These are phyloP conservation scores for Micronycteris hirsuta DNA, from an alignment of 2,113 vertebrate species.

Conservation along the genomic window DNA sequence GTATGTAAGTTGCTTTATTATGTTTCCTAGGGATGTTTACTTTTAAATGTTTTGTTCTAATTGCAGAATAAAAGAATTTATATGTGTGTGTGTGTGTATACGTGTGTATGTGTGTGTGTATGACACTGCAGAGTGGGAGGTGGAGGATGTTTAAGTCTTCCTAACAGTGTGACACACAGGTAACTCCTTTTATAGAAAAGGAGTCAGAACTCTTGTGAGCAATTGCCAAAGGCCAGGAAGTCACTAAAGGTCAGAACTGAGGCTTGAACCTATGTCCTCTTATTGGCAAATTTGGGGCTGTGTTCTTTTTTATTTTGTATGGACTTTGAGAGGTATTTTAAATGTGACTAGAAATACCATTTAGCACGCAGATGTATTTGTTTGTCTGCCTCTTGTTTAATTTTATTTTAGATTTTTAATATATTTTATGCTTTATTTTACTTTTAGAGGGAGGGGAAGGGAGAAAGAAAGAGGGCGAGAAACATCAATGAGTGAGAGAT, in stretches of 20 bases:
- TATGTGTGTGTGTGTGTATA: too few species aligned
- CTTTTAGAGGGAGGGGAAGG: too few species aligned
- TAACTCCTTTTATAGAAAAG: not conserved
- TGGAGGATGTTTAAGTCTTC: not conserved
- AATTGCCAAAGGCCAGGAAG: not conserved
- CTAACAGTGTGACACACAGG: not conserved
- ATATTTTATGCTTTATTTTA: too few species aligned
- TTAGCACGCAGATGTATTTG: not conserved
- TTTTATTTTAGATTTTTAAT: not conserved
- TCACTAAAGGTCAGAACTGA: not conserved
- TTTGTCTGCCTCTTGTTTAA: not conserved
- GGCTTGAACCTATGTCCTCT: not conserved
- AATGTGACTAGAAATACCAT: not conserved
- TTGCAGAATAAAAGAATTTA: not conserved
- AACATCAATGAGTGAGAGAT: too few species aligned
- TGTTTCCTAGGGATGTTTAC: not conserved
- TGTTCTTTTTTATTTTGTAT: not conserved
- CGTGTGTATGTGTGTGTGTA: too few species aligned
- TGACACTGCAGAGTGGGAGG: not conserved
- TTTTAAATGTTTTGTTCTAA: not conserved
- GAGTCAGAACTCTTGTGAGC: not conserved
- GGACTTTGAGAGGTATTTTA: not conserved
- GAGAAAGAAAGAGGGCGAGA: too few species aligned
- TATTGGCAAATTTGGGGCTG: not conserved
- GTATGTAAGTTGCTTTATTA: not conserved